Percentiles rank a stretch among this genome's conserved stretches.
phyloP scores from a whole-genome alignment of 2,888 invertebrate genomes.

The Tenthredo notha region DNA sequence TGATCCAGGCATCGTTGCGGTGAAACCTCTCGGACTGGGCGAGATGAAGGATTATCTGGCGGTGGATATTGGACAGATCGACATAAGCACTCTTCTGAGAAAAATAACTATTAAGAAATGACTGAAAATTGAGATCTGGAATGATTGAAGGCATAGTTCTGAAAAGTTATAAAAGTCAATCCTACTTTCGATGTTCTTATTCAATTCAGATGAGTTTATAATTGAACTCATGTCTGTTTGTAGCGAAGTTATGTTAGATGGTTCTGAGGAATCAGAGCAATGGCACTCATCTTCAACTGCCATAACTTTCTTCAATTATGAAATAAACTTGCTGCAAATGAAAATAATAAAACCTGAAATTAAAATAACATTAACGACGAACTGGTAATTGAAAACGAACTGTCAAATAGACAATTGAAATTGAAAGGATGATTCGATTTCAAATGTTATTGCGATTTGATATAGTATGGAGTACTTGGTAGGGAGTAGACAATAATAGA shows the following conservation, averaged over 20 bases:
- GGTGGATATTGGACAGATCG: constrained; percentile 41
- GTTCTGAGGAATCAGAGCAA: constrained; percentile 65
- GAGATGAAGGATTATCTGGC: not conserved
- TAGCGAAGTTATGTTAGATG: constrained; percentile 66
- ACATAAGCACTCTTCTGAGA: constrained; percentile 32
- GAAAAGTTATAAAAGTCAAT: not conserved
- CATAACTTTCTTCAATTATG: constrained; percentile 56
- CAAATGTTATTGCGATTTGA: constrained; percentile 39
- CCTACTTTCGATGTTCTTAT: constrained; percentile 51
- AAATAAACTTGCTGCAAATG: constrained; percentile 49
- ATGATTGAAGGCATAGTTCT: not conserved
- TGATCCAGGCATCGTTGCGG: constrained; percentile 17
- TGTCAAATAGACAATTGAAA: constrained; percentile 60
- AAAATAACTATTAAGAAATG: not conserved
- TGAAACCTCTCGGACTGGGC: constrained; percentile 39
- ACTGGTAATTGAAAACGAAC: constrained; percentile 63
- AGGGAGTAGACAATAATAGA: not conserved
- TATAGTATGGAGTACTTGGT: not conserved
- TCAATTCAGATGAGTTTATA: constrained; percentile 24
- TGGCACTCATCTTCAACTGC: constrained; percentile 63
- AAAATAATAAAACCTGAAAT: constrained; percentile 57
- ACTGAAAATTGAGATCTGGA: not conserved
- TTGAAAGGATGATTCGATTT: not conserved
- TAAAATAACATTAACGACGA: constrained; percentile 56
- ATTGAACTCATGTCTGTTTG: constrained; percentile 61